Percentiles rank a stretch among this genome's conserved stretches.
Evolutionary conservation across 2,113 vertebrate species (phyloP).

Genomic region (Cololabis saira): DNA sequence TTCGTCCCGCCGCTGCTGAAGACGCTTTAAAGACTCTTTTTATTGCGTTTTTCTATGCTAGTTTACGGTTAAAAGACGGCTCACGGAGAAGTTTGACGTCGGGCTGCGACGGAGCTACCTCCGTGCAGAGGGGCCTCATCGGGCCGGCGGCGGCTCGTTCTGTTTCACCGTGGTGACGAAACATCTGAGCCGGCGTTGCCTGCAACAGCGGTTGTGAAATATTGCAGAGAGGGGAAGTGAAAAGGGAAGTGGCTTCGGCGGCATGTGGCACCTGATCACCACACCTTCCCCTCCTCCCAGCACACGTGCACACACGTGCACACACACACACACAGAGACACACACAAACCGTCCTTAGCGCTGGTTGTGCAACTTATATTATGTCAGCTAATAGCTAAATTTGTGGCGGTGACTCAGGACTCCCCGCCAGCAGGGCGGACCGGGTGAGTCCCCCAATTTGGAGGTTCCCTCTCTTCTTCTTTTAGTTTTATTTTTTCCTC

Average conservation of each 20-base stretch:
- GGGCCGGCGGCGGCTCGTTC: conserved; percentile 33
- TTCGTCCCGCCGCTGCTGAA: no score
- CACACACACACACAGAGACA: conserved; percentile 17
- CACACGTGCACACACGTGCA: conserved; percentile 23
- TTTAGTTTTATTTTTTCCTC: background rate
- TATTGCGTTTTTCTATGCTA: no score
- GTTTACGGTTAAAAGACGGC: no score
- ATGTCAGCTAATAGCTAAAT: conserved; percentile 45
- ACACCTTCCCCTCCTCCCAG: conserved; percentile 20
- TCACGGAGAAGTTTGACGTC: no score
- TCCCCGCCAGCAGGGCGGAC: background rate
- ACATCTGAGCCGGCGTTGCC: conserved; percentile 41
- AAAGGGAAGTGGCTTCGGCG: conserved; percentile 66
- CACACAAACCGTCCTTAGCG: conserved; percentile 16
- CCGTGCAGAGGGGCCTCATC: no score
- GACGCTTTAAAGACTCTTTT: no score
- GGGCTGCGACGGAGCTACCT: no score
- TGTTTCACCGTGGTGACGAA: conserved; percentile 60
- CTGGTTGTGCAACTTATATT: conserved; percentile 57
- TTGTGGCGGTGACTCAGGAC: conserved; percentile 26
- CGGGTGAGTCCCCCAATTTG: background rate
- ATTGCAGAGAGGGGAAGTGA: conserved; percentile 67
- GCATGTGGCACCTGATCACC: conserved; percentile 70
- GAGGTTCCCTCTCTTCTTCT: conserved; percentile 1
- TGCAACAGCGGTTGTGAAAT: conserved; percentile 71